These are phyloP conservation scores for Heptascelio sp. DNA, from an alignment of 2,888 invertebrate genomes.

Conservation along the genomic window DNA sequence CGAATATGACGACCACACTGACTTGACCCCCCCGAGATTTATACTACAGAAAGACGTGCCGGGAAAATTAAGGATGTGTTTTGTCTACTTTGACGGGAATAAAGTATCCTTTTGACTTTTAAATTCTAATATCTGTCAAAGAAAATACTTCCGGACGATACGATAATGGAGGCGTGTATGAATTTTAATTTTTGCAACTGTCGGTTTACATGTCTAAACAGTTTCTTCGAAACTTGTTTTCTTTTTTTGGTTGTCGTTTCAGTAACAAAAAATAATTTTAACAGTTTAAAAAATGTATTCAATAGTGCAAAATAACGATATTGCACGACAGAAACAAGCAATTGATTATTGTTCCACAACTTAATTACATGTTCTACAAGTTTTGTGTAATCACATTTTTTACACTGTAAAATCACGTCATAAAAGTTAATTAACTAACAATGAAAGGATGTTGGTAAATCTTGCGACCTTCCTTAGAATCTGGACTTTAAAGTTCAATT, in stretches of 20 bases:
- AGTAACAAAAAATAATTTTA: too few species aligned
- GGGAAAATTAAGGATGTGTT: conserved; percentile 42
- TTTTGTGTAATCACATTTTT: too few species aligned
- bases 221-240: too few species aligned
- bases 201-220: conserved; percentile 23
- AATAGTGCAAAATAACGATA: too few species aligned
- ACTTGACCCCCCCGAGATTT: conserved; percentile 28
- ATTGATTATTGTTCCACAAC: conserved; percentile 5
- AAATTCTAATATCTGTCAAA: conserved; percentile 22
- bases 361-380: conserved; percentile 15
- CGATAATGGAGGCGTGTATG: too few species aligned
- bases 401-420: not conserved
- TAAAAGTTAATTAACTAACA: conserved; percentile 4
- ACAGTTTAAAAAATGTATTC: too few species aligned
- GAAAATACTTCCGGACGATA: conserved; percentile 43
- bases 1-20: not conserved
- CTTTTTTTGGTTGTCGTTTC: too few species aligned
- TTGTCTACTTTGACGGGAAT: conserved; percentile 23
- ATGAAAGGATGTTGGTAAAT: not conserved
- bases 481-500: too few species aligned
- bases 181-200: conserved; percentile 31
- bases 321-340: too few species aligned
- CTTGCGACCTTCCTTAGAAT: not conserved
- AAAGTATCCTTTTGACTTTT: conserved; percentile 37
- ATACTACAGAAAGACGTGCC: conserved; percentile 20